phyloP scores from a whole-genome alignment of 2,797 vertebrate species.

The Saguinus oedipus region DNA sequence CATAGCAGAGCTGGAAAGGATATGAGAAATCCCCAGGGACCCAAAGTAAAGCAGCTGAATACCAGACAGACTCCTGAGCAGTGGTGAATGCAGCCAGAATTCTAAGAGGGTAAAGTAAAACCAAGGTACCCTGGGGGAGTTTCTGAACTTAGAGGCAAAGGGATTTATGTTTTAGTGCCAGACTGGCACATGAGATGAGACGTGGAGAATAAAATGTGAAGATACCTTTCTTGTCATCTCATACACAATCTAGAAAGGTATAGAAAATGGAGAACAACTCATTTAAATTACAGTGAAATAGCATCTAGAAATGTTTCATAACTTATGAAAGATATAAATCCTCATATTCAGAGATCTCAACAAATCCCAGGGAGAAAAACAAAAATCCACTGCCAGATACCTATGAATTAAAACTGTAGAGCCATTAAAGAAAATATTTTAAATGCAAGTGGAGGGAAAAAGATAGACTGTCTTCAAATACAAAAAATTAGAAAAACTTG shows the following conservation, averaged over 20 bases:
- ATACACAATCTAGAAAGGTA: not conserved
- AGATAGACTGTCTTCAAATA: not conserved
- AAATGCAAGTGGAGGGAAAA: slow-evolving; percentile 9
- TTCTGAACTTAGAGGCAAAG: not conserved
- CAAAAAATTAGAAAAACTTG: slow-evolving; percentile 37
- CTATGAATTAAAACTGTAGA: not conserved
- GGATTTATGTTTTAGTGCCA: not conserved
- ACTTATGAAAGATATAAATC: slow-evolving; percentile 32
- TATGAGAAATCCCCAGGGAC: not conserved
- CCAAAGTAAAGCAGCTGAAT: not conserved
- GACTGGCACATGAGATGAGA: not conserved
- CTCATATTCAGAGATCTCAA: slow-evolving; percentile 47
- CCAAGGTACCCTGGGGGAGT: too few relatives aligned
- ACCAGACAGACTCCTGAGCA: not conserved
- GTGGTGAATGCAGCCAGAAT: not conserved
- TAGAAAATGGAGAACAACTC: not conserved
- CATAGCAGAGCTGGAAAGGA: not conserved
- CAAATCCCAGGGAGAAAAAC: not conserved
- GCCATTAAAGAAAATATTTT: not conserved
- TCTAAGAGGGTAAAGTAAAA: not conserved
- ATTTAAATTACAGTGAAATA: slow-evolving; percentile 35
- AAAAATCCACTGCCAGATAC: not conserved
- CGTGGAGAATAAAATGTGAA: not conserved
- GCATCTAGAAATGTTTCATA: not conserved
- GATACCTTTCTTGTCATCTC: not conserved